Percentiles rank a stretch among this genome's conserved stretches.
These are phyloP conservation scores for Athripsodes cinereus DNA, from an alignment of 2,888 invertebrate genomes.

Conservation along the genomic window DNA sequence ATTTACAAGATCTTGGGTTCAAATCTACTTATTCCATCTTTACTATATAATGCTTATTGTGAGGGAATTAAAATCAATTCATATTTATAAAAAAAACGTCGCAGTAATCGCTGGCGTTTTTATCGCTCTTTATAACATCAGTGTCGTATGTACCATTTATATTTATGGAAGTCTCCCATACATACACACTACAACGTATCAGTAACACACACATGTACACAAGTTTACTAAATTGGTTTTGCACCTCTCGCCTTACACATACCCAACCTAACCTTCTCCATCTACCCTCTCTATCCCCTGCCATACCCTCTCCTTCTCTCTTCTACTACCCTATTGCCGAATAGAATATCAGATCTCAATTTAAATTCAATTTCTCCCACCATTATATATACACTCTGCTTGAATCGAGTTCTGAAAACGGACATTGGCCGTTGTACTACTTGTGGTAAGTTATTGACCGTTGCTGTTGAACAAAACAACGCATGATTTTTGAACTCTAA, in stretches of 20 bases:
- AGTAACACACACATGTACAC: not conserved
- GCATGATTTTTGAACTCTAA: too few species aligned
- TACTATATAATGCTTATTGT: too few species aligned
- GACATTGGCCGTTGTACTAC: too few species aligned
- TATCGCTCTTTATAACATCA: not conserved
- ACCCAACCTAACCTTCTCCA: not conserved
- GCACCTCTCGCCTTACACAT: not conserved
- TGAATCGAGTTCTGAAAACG: too few species aligned
- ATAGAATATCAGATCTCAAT: slow-evolving; percentile 2
- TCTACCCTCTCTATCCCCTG: not conserved
- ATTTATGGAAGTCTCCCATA: not conserved
- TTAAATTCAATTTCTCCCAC: slow-evolving; percentile 3
- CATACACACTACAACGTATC: not conserved
- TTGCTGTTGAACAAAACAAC: too few species aligned
- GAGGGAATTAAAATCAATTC: too few species aligned
- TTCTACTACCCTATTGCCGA: not conserved
- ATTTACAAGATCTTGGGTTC: too few species aligned
- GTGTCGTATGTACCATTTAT: not conserved
- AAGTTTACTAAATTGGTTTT: slow-evolving; percentile 4
- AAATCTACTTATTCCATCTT: too few species aligned
- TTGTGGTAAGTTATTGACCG: too few species aligned
- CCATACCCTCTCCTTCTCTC: not conserved
- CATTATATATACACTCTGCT: too few species aligned
- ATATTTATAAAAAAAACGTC: too few species aligned
- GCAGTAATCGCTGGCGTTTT: not conserved